A percentile compares a stretch with the other conserved stretches of the same genome.
These are phyloP conservation scores for Keiferia lycopersicella DNA, from an alignment of 2,888 invertebrate species.

Conservation along the genomic window DNA sequence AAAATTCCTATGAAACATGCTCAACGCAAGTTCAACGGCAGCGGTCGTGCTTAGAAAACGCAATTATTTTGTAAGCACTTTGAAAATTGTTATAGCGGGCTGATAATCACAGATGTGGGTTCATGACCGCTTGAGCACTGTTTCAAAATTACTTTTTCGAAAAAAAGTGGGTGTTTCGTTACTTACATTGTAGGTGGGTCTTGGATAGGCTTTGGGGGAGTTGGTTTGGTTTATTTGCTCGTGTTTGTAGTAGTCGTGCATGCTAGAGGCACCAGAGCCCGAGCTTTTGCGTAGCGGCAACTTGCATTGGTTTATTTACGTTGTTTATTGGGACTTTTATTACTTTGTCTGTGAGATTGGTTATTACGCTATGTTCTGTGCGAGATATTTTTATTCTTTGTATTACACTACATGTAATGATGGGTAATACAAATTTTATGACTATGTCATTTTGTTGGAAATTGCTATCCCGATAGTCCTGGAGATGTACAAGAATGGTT, in stretches of 20 bases:
- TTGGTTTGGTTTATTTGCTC: constrained; percentile 24
- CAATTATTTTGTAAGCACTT: constrained; percentile 72
- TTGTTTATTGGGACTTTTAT: constrained; percentile 13
- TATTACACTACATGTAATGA: neutral
- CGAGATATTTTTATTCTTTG: neutral
- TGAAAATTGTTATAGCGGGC: constrained; percentile 69
- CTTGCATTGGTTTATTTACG: constrained; percentile 9
- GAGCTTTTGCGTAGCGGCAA: constrained; percentile 19
- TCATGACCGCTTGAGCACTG: constrained; percentile 57
- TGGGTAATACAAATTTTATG: neutral
- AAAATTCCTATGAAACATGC: constrained; percentile 21
- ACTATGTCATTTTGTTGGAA: neutral
- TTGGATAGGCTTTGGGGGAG: constrained; percentile 19
- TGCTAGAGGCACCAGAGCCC: constrained; percentile 14
- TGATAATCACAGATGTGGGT: constrained; percentile 68
- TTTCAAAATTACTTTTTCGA: constrained; percentile 34
- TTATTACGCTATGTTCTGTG: neutral
- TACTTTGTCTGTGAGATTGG: constrained; percentile 11
- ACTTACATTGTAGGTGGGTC: constrained; percentile 26
- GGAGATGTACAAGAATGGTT: neutral
- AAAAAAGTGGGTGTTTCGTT: constrained; percentile 21
- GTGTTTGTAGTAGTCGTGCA: constrained; percentile 18
- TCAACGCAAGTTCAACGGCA: constrained; percentile 52
- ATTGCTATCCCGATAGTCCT: neutral
- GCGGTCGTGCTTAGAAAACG: constrained; percentile 73